Evolutionary conservation across 2,888 invertebrate genomes (phyloP), one percentile per base, ranked within the genome.

Genomic region (Drosophila paranaensis): DNA sequence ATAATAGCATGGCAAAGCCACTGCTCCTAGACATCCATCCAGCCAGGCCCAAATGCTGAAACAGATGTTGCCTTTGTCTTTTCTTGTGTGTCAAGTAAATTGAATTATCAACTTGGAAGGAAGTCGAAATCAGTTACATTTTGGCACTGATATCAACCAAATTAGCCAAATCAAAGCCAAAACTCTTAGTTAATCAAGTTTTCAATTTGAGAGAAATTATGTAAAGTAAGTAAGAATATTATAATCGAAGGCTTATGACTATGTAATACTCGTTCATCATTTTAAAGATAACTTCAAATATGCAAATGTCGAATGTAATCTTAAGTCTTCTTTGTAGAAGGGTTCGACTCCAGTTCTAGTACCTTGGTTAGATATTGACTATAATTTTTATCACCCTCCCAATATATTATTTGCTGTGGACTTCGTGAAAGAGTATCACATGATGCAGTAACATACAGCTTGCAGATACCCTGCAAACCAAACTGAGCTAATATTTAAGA

Each of bases 71-170:
- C 33, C 6, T 37, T 71, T 71, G 58, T 63, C 55, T 54, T 50
- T 42, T 40, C 33, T 54, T 50, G 13, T 37, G 50, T 73, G 62
- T 33, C 57, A 42, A 57, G 51, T 39, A 75, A 84, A 86, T 80
- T 80, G 64, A 88, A 84, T 89, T 82, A 82, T 67, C 57, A 74
- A 74, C 72, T 86, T 77, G 64, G 65, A 27, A 66, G 62, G 55
- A 60, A 64, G 56, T 61, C 45, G 40, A 50, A 61, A 60, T 45
- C 64, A 61, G 45, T 43, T 33, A 33, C n/a, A 43, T 37, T 25
- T 55, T 48, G 25, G 27, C 42, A 53, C 27, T 51, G 37, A 42
- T 50, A 43, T 27, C 8, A 46, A 65, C 0, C 13, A 45, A 60
- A 69, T 58, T 45, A 27, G 11, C 20, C 20, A 20, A 66, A 51